Evolutionary conservation across 92 coral and sea anemone species (phyloP).

Genomic region (Parazoanthus darwini): DNA sequence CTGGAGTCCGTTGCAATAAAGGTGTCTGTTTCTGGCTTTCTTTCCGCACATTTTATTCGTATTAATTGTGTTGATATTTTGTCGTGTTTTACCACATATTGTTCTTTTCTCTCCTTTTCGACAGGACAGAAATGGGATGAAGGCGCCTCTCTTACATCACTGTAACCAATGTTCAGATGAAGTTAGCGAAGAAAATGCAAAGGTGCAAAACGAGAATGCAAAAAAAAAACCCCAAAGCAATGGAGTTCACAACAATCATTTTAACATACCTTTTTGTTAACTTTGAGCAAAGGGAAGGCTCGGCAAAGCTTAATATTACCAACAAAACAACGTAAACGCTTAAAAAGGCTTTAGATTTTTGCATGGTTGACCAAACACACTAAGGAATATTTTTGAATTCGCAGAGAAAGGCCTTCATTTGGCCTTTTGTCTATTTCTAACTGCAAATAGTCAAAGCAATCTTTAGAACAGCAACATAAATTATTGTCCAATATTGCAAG

Average conservation of each 20-base stretch:
- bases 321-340: background rate
- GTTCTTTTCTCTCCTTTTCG: constrained; percentile 55
- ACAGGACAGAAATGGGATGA: constrained; percentile 59
- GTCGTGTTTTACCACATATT: constrained; percentile 38
- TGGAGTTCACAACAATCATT: background rate
- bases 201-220: background rate
- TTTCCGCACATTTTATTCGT: constrained; percentile 53
- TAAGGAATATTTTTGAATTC: background rate
- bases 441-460: constrained; percentile 1
- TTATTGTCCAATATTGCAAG: constrained; percentile 9
- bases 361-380: background rate
- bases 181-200: background rate
- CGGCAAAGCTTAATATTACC: background rate
- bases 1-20: constrained; percentile 59
- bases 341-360: background rate
- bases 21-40: constrained; percentile 45
- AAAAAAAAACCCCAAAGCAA: background rate
- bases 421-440: background rate
- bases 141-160: background rate
- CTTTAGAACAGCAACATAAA: background rate
- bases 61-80: constrained; percentile 48
- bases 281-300: background rate
- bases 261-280: background rate
- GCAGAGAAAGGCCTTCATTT: constrained; percentile 15
- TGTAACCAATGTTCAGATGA: background rate